Evolutionary conservation across 2,797 vertebrate species (phyloP).

Genomic region (Pelodytes ibericus): DNA sequence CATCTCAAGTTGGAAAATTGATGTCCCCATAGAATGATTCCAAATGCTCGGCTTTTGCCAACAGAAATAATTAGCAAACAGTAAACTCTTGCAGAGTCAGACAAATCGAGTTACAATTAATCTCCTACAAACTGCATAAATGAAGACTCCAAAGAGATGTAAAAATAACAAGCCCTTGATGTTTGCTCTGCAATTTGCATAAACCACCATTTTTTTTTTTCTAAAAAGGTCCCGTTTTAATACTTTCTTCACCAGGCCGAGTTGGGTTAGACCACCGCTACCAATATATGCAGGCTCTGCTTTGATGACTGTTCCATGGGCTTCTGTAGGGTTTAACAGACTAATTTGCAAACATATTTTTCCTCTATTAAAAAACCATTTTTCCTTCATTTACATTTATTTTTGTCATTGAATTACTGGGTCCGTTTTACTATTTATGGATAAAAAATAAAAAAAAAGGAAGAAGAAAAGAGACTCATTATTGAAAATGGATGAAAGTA

Average conservation of each 20-base stretch:
- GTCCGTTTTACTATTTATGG: constrained; percentile 31
- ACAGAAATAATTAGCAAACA: constrained; percentile 56
- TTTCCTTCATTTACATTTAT: constrained; percentile 46
- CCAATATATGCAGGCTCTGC: constrained; percentile 9
- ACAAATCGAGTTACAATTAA: constrained; percentile 55
- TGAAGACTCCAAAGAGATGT: constrained; percentile 50
- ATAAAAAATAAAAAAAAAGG: constrained; percentile 11
- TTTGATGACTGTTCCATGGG: constrained; percentile 39
- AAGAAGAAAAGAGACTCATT: constrained; percentile 38
- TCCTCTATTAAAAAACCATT: constrained; percentile 54
- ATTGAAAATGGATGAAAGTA: constrained; percentile 35
- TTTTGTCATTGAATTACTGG: constrained; percentile 40
- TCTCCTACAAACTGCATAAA: constrained; percentile 49
- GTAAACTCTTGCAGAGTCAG: constrained; percentile 51
- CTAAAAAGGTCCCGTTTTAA: constrained; percentile 2
- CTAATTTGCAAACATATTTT: constrained; percentile 54
- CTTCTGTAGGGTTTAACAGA: constrained; percentile 38
- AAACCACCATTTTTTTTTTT: constrained; percentile 34
- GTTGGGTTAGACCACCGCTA: constrained; percentile 31
- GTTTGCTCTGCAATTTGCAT: constrained; percentile 49
- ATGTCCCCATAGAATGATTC: constrained; percentile 41
- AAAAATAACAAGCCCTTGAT: constrained; percentile 43
- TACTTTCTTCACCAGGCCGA: constrained; percentile 34
- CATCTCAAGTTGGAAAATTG: constrained; percentile 38
- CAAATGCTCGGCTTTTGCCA: constrained; percentile 32